phyloP scores from a whole-genome alignment of 2,113 vertebrate species.

The Pleuronectes platessa region DNA sequence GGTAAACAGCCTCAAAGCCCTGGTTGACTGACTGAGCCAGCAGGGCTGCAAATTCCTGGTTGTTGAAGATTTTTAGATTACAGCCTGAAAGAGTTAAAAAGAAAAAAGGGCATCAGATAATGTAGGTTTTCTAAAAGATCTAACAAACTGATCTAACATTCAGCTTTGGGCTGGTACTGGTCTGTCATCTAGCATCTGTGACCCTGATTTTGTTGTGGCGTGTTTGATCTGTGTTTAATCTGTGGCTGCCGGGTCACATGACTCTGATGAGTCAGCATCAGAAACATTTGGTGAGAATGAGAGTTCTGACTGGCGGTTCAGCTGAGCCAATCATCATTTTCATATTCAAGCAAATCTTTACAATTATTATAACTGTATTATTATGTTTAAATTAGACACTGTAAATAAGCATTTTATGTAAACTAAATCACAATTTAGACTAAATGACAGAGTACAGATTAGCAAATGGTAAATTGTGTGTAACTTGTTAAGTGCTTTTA shows the following conservation, averaged over 20 bases:
- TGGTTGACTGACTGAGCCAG: constrained; percentile 98
- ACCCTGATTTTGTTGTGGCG: background rate
- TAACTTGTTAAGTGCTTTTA: background rate
- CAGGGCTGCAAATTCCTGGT: constrained; percentile 97
- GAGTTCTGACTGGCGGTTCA: background rate
- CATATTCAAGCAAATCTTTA: background rate
- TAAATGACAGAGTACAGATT: background rate
- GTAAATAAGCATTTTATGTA: background rate
- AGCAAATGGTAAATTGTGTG: background rate
- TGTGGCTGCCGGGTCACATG: background rate
- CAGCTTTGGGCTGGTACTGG: background rate
- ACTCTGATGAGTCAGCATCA: background rate
- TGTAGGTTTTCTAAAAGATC: background rate
- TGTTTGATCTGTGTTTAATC: background rate
- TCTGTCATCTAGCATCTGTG: background rate
- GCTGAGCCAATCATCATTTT: background rate
- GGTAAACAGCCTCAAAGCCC: constrained; percentile 98
- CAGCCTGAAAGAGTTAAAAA: constrained; percentile 83
- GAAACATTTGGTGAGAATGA: background rate
- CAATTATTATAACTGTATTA: background rate
- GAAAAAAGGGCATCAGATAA: background rate
- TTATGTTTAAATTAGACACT: background rate
- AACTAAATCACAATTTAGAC: background rate
- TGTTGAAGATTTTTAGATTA: constrained; percentile 99
- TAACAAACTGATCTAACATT: background rate